A percentile compares a stretch with the other conserved stretches of the same genome.
Evolutionary conservation across 2,797 vertebrate species (phyloP).

Genomic region (Monodelphis domestica): DNA sequence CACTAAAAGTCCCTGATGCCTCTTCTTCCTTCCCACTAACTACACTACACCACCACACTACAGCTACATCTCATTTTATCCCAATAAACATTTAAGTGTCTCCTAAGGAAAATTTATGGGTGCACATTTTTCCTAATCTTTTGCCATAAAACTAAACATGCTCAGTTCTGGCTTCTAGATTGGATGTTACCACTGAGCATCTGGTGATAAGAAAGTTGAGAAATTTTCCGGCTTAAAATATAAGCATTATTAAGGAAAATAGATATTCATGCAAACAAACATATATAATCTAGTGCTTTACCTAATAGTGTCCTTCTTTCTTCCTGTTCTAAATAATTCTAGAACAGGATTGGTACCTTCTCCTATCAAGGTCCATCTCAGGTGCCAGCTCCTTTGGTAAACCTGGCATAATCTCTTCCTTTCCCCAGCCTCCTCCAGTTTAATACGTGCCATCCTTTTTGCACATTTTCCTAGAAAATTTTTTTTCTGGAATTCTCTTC

Average conservation of each 20-base stretch:
- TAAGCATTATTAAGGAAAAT: background rate
- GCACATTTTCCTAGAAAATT: background rate
- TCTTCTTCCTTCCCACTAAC: background rate
- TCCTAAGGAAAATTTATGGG: background rate
- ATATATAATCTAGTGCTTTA: background rate
- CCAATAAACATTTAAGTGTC: background rate
- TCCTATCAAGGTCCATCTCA: background rate
- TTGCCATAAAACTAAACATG: background rate
- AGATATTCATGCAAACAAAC: background rate
- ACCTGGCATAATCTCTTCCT: background rate
- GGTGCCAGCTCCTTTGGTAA: background rate
- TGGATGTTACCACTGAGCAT: background rate
- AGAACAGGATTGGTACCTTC: background rate
- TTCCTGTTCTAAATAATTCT: background rate
- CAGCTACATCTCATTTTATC: background rate
- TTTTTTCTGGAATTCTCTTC: background rate
- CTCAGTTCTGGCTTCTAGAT: fast-evolving
- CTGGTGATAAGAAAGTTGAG: background rate
- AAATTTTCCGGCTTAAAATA: background rate
- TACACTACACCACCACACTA: background rate
- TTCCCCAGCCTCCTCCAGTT: background rate
- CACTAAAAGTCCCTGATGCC: background rate
- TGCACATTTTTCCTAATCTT: background rate
- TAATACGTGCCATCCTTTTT: background rate
- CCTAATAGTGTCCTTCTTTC: too few species aligned